These are phyloP conservation scores for Danio kyathit DNA, from an alignment of 2,797 vertebrate genomes.

Conservation along the genomic window DNA sequence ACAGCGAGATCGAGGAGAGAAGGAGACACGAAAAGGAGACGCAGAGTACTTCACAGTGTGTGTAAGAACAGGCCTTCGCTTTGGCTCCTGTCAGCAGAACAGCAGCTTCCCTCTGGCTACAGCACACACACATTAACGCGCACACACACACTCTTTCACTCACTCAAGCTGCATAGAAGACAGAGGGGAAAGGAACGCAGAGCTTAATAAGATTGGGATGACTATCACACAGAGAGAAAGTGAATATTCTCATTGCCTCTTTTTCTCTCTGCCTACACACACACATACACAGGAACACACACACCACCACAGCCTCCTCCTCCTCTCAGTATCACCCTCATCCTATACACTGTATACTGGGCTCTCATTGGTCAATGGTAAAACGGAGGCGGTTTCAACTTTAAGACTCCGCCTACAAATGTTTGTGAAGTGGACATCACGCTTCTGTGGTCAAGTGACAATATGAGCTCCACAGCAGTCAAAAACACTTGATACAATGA, in stretches of 20 bases:
- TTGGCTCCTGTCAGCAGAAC: constrained; percentile 38
- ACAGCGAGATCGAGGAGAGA: constrained; percentile 44
- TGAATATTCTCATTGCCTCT: constrained; percentile 62
- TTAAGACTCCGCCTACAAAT: not conserved
- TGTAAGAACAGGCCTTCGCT: constrained; percentile 38
- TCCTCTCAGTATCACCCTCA: constrained; percentile 67
- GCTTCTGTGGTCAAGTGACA: constrained; percentile 47
- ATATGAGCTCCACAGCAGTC: constrained; percentile 47
- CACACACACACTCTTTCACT: constrained; percentile 27
- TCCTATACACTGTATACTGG: constrained; percentile 69
- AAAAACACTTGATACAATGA: constrained; percentile 42
- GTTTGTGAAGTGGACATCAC: constrained; percentile 1
- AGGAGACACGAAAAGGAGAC: constrained; percentile 17
- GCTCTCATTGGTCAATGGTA: constrained; percentile 67
- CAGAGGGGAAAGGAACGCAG: constrained; percentile 62
- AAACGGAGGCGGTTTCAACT: constrained; percentile 23
- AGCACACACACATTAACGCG: constrained; percentile 10
- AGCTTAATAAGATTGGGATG: constrained; percentile 83
- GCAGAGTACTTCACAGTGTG: constrained; percentile 45
- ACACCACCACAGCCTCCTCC: constrained; percentile 59
- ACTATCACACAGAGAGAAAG: constrained; percentile 76
- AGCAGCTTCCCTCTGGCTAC: constrained; percentile 54
- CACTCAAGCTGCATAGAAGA: constrained; percentile 38
- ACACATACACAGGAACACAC: not conserved
- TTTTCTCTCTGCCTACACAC: constrained; percentile 23